Evolutionary conservation across 2,888 invertebrate genomes (phyloP), one percentile per base, ranked within the genome.

Genomic region (Meghimatium bilineatum): DNA sequence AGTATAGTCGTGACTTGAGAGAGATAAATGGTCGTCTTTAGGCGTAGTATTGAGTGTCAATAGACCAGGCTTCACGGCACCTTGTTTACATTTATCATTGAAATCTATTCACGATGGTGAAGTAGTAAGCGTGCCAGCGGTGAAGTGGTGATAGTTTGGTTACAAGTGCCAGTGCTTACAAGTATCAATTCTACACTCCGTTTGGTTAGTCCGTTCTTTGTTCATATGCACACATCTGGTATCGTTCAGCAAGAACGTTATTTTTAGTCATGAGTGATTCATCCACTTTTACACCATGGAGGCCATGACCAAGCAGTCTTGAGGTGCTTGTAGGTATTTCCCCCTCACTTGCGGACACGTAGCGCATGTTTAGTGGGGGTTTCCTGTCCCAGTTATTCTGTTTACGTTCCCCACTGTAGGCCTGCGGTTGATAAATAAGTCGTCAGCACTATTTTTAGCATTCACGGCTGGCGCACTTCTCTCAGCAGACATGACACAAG

Each of bases 391-490:
- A 69, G 12, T 44, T 44, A 26, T 52, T 80, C 29, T 71, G n/a
- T 71, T 56, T 52, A 71, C 80, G 49, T 52, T 52, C 44, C 72
- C 14, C 72, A 38, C 72, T 29, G 49, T 29, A 69, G 56, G 52
- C 26, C 23, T 49, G 52, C 38, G 5, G 26, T 38, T 66, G n/a
- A 52, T 36, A 63, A 56, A 69, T 80, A 69, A 56, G 71, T 60
- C 80, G 80, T 80, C 80, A 80, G 80, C 80, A 71, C 52, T 80
- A 80, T 80, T 80, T 80, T 80, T 80, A 80, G 80, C 52, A 29
- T 32, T 29, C 8, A 74, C 32, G 52, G 29, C 74, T 52, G n/a
- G 6, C 14, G 44, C 49, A 8, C n/a, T 72, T 17, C 44, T 23
- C 52, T 44, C 72, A 38, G 20, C 44, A 49, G 56, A 29, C 66